Evolutionary conservation across 2,113 vertebrate species (phyloP).

Genomic region (Heterotilapia buettikoferi): DNA sequence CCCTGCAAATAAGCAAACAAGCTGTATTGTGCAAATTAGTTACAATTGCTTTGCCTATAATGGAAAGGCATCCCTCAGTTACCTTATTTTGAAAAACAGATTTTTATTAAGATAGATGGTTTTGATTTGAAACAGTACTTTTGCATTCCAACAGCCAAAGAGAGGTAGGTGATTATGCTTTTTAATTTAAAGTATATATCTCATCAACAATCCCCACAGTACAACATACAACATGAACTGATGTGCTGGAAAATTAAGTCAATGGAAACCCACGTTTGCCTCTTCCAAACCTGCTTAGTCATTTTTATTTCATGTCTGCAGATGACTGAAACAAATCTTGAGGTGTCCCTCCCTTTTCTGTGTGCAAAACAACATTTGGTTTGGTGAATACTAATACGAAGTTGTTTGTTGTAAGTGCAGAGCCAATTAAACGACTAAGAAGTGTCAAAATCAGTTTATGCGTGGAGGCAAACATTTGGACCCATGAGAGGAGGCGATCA

Average conservation of each 20-base stretch:
- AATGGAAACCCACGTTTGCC: neutral
- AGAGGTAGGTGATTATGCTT: neutral
- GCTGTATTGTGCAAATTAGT: neutral
- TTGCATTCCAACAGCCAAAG: neutral
- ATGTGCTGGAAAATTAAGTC: neutral
- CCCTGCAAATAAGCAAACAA: neutral
- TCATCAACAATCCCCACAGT: neutral
- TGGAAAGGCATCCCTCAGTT: neutral
- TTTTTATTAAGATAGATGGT: neutral
- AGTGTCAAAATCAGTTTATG: slow-evolving; percentile 17
- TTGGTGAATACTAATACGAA: neutral
- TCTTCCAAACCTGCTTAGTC: neutral
- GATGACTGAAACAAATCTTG: neutral
- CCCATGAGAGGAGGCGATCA: slow-evolving; percentile 1
- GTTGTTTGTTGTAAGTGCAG: neutral
- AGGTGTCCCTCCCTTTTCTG: neutral
- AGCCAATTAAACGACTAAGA: slow-evolving; percentile 37
- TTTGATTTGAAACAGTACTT: neutral
- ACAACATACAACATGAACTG: neutral
- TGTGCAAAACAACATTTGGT: neutral
- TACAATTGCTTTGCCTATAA: neutral
- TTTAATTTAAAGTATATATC: neutral
- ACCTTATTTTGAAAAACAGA: neutral
- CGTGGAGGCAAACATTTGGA: neutral
- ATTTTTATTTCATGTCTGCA: neutral